Evolutionary conservation across 1,140 invertebrate species (phyloP), one percentile per base, ranked within the genome.

Genomic region (Drosophila kurseongensis): DNA sequence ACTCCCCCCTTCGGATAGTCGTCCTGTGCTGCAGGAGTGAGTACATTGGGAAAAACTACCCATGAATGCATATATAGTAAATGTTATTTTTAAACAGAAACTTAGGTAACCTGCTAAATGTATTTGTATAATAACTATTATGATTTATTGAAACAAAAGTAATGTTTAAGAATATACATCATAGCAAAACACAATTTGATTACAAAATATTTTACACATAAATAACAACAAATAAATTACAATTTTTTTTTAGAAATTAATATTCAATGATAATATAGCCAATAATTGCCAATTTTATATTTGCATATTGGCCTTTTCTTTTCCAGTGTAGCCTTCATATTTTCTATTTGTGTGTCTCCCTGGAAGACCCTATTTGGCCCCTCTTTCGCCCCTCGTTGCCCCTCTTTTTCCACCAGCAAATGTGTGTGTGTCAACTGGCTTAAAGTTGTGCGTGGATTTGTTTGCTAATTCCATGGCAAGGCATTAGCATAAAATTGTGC

Each of bases 401-500:
- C 18, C 8, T 5, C 18, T 23, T 23, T 23, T 23, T 23, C 23
- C 23, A 23, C 23, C 23, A 23, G 23, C 12, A 13, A 13, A 18
- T 41, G 36, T 61, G 47, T 57, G 60, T 72, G 57, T 79, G 80
- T 75, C 71, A 80, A 80, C 69, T 80, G 52, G 61, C 79, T 77
- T 73, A 73, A 72, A 76, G 56, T 67, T 68, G 48, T 47, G 75
- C 62, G 63, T 58, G 62, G 55, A 73, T 84, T 74, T 80, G 74
- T 66, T 71, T 68, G 73, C 71, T 74, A 78, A 78, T 62, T 77
- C 60, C 62, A 63, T 44, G 78, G 54, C 72, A 58, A 45, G 44
- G 55, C 63, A 85, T 85, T 85, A 86, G 65, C 81, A 86, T 86
- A 81, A 78, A 81, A 86, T 67, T 76, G 78, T 57, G 45, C 63